Percentiles rank a stretch among this genome's conserved stretches.
These are phyloP conservation scores for Amblyraja radiata DNA, from an alignment of 2,797 vertebrate genomes.

Conservation along the genomic window DNA sequence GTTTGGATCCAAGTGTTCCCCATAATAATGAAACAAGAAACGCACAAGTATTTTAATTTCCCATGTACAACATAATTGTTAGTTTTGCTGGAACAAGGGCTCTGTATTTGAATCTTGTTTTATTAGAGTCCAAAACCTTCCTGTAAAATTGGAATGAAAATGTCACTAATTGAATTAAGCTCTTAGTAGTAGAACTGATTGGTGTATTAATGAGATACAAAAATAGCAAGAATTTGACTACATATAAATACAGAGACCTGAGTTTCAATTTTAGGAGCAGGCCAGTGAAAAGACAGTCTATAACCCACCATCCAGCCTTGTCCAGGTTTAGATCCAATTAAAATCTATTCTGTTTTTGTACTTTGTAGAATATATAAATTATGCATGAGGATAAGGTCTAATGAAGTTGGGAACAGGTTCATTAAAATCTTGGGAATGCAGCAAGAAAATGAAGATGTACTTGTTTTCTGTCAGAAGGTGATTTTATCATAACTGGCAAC, in stretches of 20 bases:
- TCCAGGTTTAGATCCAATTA: not conserved
- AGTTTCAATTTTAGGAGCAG: not conserved
- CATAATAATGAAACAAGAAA: not conserved
- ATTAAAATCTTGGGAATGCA: conserved; percentile 13
- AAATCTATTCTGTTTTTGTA: not conserved
- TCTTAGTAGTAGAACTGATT: not conserved
- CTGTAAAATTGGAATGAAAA: not conserved
- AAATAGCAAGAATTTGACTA: not conserved
- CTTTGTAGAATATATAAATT: conserved; percentile 1
- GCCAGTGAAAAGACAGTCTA: not conserved
- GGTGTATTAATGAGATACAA: not conserved
- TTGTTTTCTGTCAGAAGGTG: not conserved
- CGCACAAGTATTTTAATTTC: not conserved
- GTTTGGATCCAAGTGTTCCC: not conserved
- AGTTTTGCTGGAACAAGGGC: not conserved
- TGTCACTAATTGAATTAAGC: not conserved
- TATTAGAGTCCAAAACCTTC: not conserved
- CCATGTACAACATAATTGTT: not conserved
- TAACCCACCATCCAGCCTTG: not conserved
- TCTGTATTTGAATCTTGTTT: not conserved
- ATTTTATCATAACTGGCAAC: not conserved
- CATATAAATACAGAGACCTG: not conserved
- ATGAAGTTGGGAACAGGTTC: not conserved
- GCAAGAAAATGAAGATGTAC: not conserved
- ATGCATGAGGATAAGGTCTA: not conserved